These are phyloP conservation scores for Phasianus colchicus DNA, from an alignment of 2,113 vertebrate genomes.

Conservation along the genomic window DNA sequence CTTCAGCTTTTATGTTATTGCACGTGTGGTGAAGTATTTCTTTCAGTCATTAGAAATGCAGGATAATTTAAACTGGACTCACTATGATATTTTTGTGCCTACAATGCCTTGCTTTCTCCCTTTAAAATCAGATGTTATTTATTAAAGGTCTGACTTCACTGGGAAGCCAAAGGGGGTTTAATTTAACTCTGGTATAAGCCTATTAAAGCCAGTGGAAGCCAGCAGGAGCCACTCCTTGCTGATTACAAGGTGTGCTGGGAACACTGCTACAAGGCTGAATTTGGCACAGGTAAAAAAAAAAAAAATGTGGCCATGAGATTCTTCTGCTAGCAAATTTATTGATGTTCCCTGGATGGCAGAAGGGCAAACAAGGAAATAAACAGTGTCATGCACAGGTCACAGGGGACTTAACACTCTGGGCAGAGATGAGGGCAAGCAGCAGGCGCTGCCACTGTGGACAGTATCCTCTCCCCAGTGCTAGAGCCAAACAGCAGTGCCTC, in stretches of 20 bases:
- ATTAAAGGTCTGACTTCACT: not conserved
- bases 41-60: not conserved
- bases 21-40: not conserved
- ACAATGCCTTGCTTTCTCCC: not conserved
- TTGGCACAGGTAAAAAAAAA: not conserved
- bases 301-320: constrained; percentile 3
- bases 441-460: not conserved
- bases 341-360: not conserved
- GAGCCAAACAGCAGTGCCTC: not conserved
- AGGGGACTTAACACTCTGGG: not conserved
- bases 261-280: not conserved
- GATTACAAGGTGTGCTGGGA: not conserved
- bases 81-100: not conserved
- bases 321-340: not conserved
- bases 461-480: not conserved
- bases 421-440: not conserved
- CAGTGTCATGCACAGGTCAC: not conserved
- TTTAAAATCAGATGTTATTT: not conserved
- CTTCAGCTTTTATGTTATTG: not conserved
- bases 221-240: not conserved
- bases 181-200: not conserved
- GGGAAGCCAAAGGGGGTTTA: not conserved
- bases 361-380: constrained; percentile 9
- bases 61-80: not conserved
- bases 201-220: not conserved